A percentile compares a stretch with the other conserved stretches of the same genome.
These are phyloP conservation scores for Phyllostomus hastatus DNA, from an alignment of 2,113 vertebrate genomes.

Conservation along the genomic window DNA sequence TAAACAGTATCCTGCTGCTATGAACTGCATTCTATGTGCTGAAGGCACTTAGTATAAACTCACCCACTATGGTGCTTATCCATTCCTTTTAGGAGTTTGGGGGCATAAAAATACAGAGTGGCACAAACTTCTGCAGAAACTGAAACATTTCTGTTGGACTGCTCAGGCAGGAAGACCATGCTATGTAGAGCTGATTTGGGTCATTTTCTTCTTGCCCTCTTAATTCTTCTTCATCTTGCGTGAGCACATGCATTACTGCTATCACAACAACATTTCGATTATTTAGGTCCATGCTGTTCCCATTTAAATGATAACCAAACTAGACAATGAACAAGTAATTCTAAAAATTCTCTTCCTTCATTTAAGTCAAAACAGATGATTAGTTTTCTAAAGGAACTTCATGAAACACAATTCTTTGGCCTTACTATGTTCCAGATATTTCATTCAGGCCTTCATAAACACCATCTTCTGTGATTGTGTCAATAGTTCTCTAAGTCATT, in stretches of 20 bases:
- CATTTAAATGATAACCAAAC: background rate
- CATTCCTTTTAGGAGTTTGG: background rate
- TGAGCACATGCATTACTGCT: no score
- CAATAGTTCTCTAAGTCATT: background rate
- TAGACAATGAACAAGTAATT: background rate
- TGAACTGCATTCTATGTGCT: no score
- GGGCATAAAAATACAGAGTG: background rate
- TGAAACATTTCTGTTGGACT: accelerated
- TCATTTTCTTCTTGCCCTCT: background rate
- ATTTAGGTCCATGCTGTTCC: background rate
- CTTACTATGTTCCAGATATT: background rate
- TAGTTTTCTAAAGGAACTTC: background rate
- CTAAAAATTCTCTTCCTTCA: background rate
- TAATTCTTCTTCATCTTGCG: background rate
- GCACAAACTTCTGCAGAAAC: background rate
- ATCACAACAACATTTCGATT: background rate
- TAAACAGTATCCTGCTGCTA: background rate
- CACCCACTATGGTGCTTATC: background rate
- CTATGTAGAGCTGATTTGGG: no score
- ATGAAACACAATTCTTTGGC: background rate
- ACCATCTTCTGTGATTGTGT: background rate
- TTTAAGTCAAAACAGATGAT: background rate
- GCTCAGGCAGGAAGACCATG: background rate
- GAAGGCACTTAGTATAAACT: background rate
- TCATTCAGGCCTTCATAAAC: no score